A percentile compares a stretch with the other conserved stretches of the same genome.
These are phyloP conservation scores for Anguilla obscura DNA, from an alignment of 2,797 vertebrate species.

Conservation along the genomic window DNA sequence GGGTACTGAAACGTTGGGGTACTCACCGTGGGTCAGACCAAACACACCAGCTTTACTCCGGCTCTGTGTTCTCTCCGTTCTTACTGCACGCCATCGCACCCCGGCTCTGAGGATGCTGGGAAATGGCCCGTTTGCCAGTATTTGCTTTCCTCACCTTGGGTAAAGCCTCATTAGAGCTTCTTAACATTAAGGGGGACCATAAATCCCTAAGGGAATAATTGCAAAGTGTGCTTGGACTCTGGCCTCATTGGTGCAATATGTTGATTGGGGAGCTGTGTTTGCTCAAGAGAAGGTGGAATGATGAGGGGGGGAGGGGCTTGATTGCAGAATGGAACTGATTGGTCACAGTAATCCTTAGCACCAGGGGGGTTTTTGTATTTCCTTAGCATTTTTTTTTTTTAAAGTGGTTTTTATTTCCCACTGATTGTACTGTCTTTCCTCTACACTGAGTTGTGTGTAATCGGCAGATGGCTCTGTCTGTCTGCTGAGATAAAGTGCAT, in stretches of 20 bases:
- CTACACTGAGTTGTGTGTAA: background rate
- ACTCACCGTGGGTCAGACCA: background rate
- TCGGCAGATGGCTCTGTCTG: background rate
- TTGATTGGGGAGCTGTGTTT: conserved; percentile 6
- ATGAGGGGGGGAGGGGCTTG: background rate
- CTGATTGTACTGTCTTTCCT: background rate
- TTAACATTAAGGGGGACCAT: background rate
- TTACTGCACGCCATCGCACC: background rate
- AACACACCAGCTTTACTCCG: background rate
- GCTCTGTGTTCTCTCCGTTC: background rate
- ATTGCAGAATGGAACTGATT: background rate
- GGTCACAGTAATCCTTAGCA: background rate
- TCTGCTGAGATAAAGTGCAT: background rate
- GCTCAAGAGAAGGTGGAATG: background rate
- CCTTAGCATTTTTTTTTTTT: background rate
- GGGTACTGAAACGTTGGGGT: background rate
- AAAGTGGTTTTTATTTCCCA: background rate
- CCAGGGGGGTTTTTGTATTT: background rate
- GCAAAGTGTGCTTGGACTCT: background rate
- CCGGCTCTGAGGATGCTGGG: background rate
- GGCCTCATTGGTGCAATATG: conserved; percentile 22
- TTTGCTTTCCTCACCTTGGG: background rate
- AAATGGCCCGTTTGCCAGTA: background rate
- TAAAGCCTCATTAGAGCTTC: background rate
- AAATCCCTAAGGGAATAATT: background rate